Evolutionary conservation across 2,113 vertebrate genomes (phyloP), one percentile per base, ranked within the genome.

Genomic region (Ivindomyrus marchei): DNA sequence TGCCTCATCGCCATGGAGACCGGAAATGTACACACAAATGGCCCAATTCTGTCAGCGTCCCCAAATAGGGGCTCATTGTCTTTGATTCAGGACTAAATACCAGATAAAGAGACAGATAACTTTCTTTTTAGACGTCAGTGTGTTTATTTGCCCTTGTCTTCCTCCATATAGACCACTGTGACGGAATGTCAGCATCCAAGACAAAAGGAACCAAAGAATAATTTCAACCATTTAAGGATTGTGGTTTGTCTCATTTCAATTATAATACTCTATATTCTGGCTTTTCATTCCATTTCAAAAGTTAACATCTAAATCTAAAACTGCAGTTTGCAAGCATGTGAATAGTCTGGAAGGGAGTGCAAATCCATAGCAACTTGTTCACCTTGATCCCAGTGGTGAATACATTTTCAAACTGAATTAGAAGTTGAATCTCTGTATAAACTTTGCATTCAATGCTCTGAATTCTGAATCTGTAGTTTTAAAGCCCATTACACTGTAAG

Each of bases 41-140:
- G 49, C 49, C 50, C 31, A 1, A 56, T 53, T 53, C 47, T 36
- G 27, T 56, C 85, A 87, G 19, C 50, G 4, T 47, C 85, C 27
- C 50, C 85, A 87, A 31, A 87, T 39, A 53, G 47, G n/a, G n/a
- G 50, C 5, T 39, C 47, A 31, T 31, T 87, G 85, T 87, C 15
- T 87, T 87, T 52, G 39, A 47, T 47, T 85, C 49, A 52, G 83
- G 27, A 87, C 27, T 53, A 53, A 85, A 85, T 85, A 85, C 83
- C 83, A 45, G 31, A 80, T 42, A 19, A 39, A 80, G 42, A 80
- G 74, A 80, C 74, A 80, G 74, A 80, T 80, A 80, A 80, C 17
- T 39, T 39, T 17, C 74, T 80, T 42, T 80, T 80, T 80, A 70
- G n/a, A 70, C 10, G 10, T 70, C 62, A 70, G n/a, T 31, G 62